phyloP scores from a whole-genome alignment of 2,113 vertebrate species.

The Etheostoma cragini region DNA sequence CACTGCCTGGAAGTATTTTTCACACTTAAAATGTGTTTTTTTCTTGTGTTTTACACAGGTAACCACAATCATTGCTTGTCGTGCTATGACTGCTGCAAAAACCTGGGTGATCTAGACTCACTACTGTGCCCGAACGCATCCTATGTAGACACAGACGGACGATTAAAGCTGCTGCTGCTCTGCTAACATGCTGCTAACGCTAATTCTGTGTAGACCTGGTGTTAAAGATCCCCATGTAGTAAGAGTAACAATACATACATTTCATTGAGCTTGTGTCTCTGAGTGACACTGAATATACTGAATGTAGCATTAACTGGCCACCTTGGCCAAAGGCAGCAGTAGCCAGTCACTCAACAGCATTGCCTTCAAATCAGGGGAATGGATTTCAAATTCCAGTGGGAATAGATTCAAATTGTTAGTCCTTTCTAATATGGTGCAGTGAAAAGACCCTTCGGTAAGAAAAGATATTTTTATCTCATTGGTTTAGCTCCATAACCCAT shows the following conservation, averaged over 20 bases:
- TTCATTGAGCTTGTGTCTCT: neutral
- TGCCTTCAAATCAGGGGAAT: neutral
- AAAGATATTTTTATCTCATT: conserved; percentile 55
- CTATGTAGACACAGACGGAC: neutral
- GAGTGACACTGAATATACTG: neutral
- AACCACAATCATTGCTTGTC: neutral
- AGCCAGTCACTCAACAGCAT: conserved; percentile 30
- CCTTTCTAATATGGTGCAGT: conserved; percentile 12
- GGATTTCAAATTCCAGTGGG: too few relatives aligned
- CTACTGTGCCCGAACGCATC: neutral
- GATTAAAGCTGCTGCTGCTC: neutral
- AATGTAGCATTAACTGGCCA: neutral
- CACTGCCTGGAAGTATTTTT: neutral
- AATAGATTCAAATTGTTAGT: conserved; percentile 27
- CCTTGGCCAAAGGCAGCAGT: conserved; percentile 41
- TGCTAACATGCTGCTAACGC: neutral
- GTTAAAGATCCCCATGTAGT: neutral
- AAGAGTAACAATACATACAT: neutral
- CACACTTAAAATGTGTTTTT: neutral
- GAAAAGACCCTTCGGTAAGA: conserved; percentile 37
- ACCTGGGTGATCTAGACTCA: neutral
- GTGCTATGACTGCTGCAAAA: neutral
- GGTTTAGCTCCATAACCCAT: conserved; percentile 43
- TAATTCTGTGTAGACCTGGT: neutral
- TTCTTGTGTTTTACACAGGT: neutral